Base-by-base conservation (phyloP, 2,888 invertebrate species). In the Bursaphelenchus okinawaensis region DNA sequence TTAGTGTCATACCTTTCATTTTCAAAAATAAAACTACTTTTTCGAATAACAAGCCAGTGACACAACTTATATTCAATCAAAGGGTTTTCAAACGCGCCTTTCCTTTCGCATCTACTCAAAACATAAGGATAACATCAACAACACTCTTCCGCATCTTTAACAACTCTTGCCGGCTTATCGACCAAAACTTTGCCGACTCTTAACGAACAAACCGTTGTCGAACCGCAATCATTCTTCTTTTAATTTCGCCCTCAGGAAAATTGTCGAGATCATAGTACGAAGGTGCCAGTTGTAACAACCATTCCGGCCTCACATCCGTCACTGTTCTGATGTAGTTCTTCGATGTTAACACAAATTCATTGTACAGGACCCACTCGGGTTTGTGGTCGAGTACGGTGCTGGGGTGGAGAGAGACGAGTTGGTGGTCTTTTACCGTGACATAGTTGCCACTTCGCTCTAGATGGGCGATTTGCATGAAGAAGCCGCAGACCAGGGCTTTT, bases 391-490 rank as follows among this genome's bases (percentile, higher is more conserved):
- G 88, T 83, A 95, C 96, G 8, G 96, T 96, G 74, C 95, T 95
- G 0, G 98, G 98, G 86, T 99, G 98, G 52, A 99, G 87, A 84
- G 96, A 96, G 0, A 99, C 98, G 69, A 93, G 90, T 86, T 99
- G 98, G 86, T 96, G 96, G 86, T 99, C 98, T 84, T 98, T 98
- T 72, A 96, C 93, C 2, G 98, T 98, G 72, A 96, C 87, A 85
- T 99, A 99, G 85, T 96, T 94, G 0, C 98, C 98, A 0, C 92
- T 95, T 62, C 95, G 87, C 84, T 99, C 98, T 75, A 98, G 85
- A 86, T 98, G 98, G 0, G 96, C 98, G 19, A 96, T 91, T 86
- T 98, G 98, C 98, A 98, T 98, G 83, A 99, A 99, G 86, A 95
- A 98, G 63, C 98, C 98, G 75, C 94, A 90, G 20, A 98, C 95